Evolutionary conservation across 37 sponge, comb jelly and placozoan species (phyloP).

Genomic region (Chondrosia reniformis): DNA sequence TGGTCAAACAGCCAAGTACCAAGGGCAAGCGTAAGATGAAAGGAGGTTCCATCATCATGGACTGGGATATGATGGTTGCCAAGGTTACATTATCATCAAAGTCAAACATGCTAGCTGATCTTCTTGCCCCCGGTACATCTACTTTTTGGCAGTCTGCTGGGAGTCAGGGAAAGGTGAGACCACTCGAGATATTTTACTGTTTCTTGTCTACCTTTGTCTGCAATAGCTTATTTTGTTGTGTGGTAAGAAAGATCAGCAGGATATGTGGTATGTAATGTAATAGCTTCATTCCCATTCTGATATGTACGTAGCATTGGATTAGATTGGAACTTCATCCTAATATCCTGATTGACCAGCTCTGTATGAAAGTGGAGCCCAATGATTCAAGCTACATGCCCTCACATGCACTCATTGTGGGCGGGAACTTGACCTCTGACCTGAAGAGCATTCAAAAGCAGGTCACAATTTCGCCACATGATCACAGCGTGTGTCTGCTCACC

Average conservation of each 20-base stretch:
- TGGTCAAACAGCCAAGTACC: conserved; percentile 36
- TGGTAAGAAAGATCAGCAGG: neutral
- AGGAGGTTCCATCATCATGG: conserved; percentile 79
- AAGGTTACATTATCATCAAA: conserved; percentile 70
- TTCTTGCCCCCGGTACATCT: conserved; percentile 59
- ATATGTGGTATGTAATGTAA: neutral
- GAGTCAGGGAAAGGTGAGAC: conserved; percentile 73
- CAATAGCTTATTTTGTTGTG: neutral
- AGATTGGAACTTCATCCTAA: conserved; percentile 79
- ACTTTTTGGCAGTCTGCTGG: conserved; percentile 95
- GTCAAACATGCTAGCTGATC: conserved; percentile 44
- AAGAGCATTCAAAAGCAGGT: conserved; percentile 60
- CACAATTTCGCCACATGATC: conserved; percentile 40
- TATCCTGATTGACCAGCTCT: conserved; percentile 82
- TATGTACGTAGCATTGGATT: conserved; percentile 82
- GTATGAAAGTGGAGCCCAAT: conserved; percentile 73
- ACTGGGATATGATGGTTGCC: conserved; percentile 82
- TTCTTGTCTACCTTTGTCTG: conserved; percentile 24
- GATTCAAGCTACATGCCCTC: conserved; percentile 88
- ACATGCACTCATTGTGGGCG: conserved; percentile 53
- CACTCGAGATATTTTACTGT: no score
- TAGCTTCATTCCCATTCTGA: neutral
- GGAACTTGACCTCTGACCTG: conserved; percentile 52
- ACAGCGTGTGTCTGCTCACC: conserved; percentile 52
- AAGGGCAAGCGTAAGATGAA: conserved; percentile 68